phyloP scores from a whole-genome alignment of 2,797 vertebrate species.

The Peromyscus attwateri region DNA sequence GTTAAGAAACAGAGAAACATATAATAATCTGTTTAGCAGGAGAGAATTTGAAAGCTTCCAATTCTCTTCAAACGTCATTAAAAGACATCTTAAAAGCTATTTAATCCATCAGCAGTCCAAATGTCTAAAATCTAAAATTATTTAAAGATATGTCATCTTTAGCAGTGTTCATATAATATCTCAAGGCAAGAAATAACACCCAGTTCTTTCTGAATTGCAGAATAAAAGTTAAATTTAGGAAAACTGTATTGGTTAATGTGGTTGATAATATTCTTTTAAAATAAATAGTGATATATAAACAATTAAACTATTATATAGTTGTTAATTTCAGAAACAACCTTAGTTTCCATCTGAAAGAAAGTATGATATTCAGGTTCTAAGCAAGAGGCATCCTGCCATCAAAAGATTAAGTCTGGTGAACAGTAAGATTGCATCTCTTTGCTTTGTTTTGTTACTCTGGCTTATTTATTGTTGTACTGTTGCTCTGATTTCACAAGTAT shows the following conservation, averaged over 20 bases:
- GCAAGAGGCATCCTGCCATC: background rate
- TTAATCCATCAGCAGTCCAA: background rate
- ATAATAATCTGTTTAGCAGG: background rate
- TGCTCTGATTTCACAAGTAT: background rate
- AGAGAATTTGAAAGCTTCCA: conserved; percentile 18
- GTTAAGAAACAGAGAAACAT: background rate
- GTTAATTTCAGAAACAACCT: background rate
- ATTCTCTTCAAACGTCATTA: background rate
- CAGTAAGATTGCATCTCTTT: background rate
- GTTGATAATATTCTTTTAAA: background rate
- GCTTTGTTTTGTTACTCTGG: background rate
- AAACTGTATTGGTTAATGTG: background rate
- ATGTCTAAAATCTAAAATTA: conserved; percentile 45
- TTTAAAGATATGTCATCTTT: background rate
- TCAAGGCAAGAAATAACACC: background rate
- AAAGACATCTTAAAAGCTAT: background rate
- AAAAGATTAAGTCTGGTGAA: background rate
- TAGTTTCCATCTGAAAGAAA: background rate
- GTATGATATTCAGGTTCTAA: background rate
- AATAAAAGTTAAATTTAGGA: conserved; percentile 23
- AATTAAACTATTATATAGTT: background rate
- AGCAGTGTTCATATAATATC: background rate
- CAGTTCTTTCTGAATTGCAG: background rate
- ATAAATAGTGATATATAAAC: background rate
- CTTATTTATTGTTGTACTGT: background rate